Base-by-base conservation (phyloP, 1,140 invertebrate genomes). In the Drosophila pectinifera region DNA sequence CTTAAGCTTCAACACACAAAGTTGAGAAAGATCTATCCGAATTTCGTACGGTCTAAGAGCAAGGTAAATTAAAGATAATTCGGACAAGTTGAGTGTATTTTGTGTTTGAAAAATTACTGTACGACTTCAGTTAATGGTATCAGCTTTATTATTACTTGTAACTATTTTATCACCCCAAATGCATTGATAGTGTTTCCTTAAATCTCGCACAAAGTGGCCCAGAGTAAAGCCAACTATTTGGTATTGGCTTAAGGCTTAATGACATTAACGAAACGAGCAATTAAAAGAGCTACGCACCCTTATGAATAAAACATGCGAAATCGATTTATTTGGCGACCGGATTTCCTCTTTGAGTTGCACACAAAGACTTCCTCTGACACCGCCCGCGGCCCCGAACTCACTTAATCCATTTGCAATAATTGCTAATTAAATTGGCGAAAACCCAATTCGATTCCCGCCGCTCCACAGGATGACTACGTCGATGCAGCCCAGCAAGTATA, bases 401-500 rank as follows among this genome's bases (percentile, higher is more conserved):
- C 22, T 28, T 24, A 54, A 54, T 59, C 39, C 13, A 54, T 22
- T 61, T 28, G 22, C 20, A 28, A 51, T 49, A 51, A 38, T 56
- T 57, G 48, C n/a, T 48, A 46, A 76, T 56, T 67, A 16, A 46
- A 39, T 70, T 70, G 63, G 38, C 39, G 55, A 39, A 46, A 67
- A 64, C 54, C 41, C 18, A 53, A 78, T 61, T 75, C 28, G 61
- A 59, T 64, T 41, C 39, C 20, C 22, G 16, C 2, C 36, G 16
- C 18, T 73, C 34, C 36, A 54, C 38, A 70, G 77, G n/a, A 88
- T 88, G 84, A 64, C 84, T 20, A 72, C 73, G 2, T 53, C 85
- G 45, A 89, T 89, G 84, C 84, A 89, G 65, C 84, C 84, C 36
- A 64, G 58, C 48, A 92, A 92, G 58, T 91, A 91, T 58, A 78